Percentiles rank a stretch among this genome's conserved stretches.
phyloP scores from a whole-genome alignment of 2,888 invertebrate genomes.

The Ophion obscuratus region DNA sequence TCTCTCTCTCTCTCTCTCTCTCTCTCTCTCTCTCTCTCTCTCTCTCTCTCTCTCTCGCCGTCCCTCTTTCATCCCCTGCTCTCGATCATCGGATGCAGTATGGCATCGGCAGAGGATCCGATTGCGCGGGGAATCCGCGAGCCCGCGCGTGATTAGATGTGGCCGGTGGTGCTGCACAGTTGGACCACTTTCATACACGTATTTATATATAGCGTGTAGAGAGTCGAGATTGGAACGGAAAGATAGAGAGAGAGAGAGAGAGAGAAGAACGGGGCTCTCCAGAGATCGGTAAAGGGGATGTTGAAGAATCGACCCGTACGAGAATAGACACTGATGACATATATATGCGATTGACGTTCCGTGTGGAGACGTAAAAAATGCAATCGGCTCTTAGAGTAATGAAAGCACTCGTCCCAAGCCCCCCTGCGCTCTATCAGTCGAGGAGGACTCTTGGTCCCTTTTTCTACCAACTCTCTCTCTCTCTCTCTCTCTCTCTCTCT shows the following conservation, averaged over 20 bases:
- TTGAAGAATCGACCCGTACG: conserved; percentile 42
- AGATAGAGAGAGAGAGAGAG: conserved; percentile 24
- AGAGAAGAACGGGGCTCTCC: conserved; percentile 21
- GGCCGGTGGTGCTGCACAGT: conserved; percentile 68
- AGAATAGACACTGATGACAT: conserved; percentile 35
- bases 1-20: no score
- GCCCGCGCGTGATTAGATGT: conserved; percentile 80
- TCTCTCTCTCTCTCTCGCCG: not conserved
- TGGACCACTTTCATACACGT: conserved; percentile 72
- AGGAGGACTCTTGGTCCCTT: conserved; percentile 47
- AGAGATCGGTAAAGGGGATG: conserved; percentile 51
- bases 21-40: not conserved
- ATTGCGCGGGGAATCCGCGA: conserved; percentile 78
- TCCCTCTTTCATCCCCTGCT: not conserved
- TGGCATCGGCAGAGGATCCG: conserved; percentile 73
- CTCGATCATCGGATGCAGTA: conserved; percentile 1
- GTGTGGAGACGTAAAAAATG: conserved; percentile 81
- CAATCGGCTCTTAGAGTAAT: conserved; percentile 84
- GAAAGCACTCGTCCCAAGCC: conserved; percentile 78
- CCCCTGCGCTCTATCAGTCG: conserved; percentile 63
- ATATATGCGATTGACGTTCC: conserved; percentile 59
- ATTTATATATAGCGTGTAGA: not conserved
- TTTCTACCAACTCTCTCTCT: conserved; percentile 18
- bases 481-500: not conserved
- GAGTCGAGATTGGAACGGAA: conserved; percentile 78